Evolutionary conservation across 2,113 vertebrate species (phyloP).

Genomic region (Xenopus tropicalis): UCB_Xtro_10.0 CM004443.2:160010001-160010500

Average conservation of each 20-base stretch:
- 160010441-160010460: conserved; percentile 90
- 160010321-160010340: neutral
- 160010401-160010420: conserved; percentile 89
- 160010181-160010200: neutral
- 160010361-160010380: conserved; percentile 86
- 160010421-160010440: conserved; percentile 81
- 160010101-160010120: too few species aligned
- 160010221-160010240: neutral
- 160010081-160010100: too few species aligned
- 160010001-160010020: too few species aligned
- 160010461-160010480: conserved; percentile 97
- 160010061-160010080: too few species aligned
- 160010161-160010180: neutral
- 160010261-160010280: neutral
- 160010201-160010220: neutral
- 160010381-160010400: conserved; percentile 86
- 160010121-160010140: neutral
- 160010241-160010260: neutral
- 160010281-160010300: neutral
- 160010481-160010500: conserved; percentile 73
- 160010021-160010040: neutral
- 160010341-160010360: conserved; percentile 74
- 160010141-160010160: neutral
- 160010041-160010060: too few species aligned
- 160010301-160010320: neutral